These are phyloP conservation scores for Pampusana beccarii DNA, from an alignment of 2,113 vertebrate genomes.

Conservation along the genomic window DNA sequence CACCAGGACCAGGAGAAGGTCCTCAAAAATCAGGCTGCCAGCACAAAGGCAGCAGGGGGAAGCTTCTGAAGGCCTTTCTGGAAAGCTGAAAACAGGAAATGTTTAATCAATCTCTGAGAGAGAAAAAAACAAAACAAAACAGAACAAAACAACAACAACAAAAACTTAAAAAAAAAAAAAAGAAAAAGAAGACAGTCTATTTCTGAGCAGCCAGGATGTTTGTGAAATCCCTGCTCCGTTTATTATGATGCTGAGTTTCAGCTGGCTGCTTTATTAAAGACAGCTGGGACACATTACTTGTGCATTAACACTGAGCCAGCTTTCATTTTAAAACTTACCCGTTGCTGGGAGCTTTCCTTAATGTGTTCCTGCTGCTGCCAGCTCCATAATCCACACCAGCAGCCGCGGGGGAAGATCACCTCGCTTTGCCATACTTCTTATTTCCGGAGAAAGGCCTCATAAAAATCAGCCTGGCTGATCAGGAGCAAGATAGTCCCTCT, in stretches of 20 bases:
- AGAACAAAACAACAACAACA: too few relatives aligned
- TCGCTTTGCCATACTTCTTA: neutral
- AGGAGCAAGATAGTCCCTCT: neutral
- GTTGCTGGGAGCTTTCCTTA: constrained; percentile 57
- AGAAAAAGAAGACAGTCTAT: neutral
- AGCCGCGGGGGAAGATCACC: constrained; percentile 35
- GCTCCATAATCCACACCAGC: constrained; percentile 62
- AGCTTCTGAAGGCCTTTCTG: constrained; percentile 46
- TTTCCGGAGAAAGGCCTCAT: constrained; percentile 26
- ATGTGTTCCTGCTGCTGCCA: constrained; percentile 67
- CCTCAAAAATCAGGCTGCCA: constrained; percentile 29
- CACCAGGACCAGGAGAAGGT: neutral
- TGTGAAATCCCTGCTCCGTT: constrained; percentile 72
- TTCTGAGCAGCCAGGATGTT: constrained; percentile 72
- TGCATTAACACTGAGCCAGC: constrained; percentile 74
- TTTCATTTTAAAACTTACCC: constrained; percentile 69
- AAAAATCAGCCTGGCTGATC: neutral
- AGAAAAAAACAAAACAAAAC: neutral
- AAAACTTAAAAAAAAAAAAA: too few relatives aligned
- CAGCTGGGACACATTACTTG: constrained; percentile 77
- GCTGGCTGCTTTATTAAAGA: constrained; percentile 70
- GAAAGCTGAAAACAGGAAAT: constrained; percentile 74
- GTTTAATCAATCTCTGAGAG: constrained; percentile 68
- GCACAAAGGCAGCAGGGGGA: neutral
- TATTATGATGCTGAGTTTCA: constrained; percentile 72